phyloP scores from a whole-genome alignment of 2,888 invertebrate genomes.

The Drosophila tripunctata region DNA sequence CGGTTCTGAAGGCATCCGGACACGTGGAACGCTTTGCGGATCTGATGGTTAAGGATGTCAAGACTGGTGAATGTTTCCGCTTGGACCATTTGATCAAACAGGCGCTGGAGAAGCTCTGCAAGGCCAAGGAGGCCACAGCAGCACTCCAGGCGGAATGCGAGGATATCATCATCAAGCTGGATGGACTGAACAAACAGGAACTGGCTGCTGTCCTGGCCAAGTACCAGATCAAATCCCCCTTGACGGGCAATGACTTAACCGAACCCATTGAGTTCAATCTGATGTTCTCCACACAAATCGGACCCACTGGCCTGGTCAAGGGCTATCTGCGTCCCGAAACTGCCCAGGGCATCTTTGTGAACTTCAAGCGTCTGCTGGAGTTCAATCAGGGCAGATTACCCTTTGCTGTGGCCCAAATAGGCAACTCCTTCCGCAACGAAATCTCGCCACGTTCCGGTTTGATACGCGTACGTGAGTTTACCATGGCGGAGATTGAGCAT shows the following conservation, averaged over 20 bases:
- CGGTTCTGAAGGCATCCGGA: conserved; percentile 98
- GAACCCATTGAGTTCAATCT: conserved; percentile 99
- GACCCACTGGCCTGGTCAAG: conserved; percentile 97
- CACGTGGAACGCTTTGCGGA: conserved; percentile 99
- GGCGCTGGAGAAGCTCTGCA: conserved; percentile 92
- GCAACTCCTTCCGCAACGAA: conserved; percentile 99
- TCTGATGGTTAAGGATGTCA: conserved; percentile 98
- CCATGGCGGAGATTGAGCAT: conserved; percentile 99
- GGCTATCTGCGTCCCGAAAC: conserved; percentile 98
- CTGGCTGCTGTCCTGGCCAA: conserved; percentile 93
- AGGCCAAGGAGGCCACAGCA: conserved; percentile 92
- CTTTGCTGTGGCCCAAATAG: conserved; percentile 99
- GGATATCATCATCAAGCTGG: conserved; percentile 86
- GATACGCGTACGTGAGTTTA: conserved; percentile 98
- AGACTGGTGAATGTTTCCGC: conserved; percentile 98
- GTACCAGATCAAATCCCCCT: conserved; percentile 96
- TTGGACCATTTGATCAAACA: conserved; percentile 99
- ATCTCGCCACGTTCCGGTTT: conserved; percentile 99
- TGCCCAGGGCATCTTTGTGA: conserved; percentile 99
- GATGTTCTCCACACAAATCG: conserved; percentile 99
- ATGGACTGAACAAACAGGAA: conserved; percentile 95
- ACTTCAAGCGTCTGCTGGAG: conserved; percentile 98
- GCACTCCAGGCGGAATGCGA: conserved; percentile 85
- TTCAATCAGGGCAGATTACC: conserved; percentile 98
- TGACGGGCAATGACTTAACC: conserved; percentile 96